Base-by-base conservation (phyloP, 2,797 vertebrate species). In the Anguilla anguilla region DNA sequence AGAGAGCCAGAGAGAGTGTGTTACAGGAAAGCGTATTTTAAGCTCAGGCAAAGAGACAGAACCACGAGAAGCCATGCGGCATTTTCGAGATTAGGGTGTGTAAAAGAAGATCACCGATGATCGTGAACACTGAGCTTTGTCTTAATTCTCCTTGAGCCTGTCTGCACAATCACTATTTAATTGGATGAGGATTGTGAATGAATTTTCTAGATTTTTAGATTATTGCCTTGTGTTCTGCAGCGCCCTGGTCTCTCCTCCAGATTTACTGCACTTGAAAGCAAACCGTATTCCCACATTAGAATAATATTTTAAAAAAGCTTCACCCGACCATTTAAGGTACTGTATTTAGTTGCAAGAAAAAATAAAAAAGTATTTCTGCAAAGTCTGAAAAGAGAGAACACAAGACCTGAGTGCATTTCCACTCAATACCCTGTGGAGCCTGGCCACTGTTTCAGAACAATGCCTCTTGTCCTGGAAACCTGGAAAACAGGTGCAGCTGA, bases 41-140 rank as follows among this genome's bases (percentile, higher is more conserved):
- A 77, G 31, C 72, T 35, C 35, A 17, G 35, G 11, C 19, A 77
- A 11, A 77, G 35, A 77, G 69, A 72, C 25, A 61, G 61, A 67
- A 67, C 6, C 67, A 28, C 10, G 10, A 31, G 67, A 35, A 72
- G 67, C 74, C 13, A 35, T 19, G 35, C 3, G 19, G 39, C 74
- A 46, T 55, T 22, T 35, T 64, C 43, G 25, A 39, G 55, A 85
- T 59, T 59, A 85, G 17, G 3, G 49, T 49, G 31, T 64, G 19
- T 61, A 81, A 81, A 64, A 64, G 10, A 59, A 59, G 31, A 43
- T 85, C 72, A 4, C 35, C 5, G 59, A 85, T 64, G 57, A 64
- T 85, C 83, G 35, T 64, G 28, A 10, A 64, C 17, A 9, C 84
- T 85, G 57, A 15, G 53, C 53, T 85, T 64, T 85, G 31, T 85